A percentile compares a stretch with the other conserved stretches of the same genome.
Evolutionary conservation across 2,113 vertebrate species (phyloP).

Genomic region (Spheniscus mendiculus): DNA sequence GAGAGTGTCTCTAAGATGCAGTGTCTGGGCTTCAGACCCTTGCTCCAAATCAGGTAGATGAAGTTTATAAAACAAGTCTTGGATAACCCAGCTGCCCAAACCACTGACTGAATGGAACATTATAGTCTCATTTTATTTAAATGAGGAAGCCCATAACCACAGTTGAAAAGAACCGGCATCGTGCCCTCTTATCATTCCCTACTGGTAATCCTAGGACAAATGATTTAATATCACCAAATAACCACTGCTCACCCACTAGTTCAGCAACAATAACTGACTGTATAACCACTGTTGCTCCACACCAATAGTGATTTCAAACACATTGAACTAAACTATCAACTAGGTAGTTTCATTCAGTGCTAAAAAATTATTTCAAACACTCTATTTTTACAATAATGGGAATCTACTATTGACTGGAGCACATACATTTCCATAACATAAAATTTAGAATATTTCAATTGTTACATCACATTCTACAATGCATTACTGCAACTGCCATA

Average conservation of each 20-base stretch:
- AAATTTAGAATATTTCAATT: not conserved
- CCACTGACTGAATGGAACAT: not conserved
- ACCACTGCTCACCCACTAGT: not conserved
- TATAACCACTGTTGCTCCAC: not conserved
- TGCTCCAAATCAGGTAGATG: not conserved
- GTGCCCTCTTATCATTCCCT: not conserved
- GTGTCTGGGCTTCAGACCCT: not conserved
- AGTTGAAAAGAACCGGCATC: not conserved
- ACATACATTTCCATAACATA: not conserved
- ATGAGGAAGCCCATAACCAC: not conserved
- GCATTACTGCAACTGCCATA: not conserved
- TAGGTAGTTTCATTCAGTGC: not conserved
- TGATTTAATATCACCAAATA: not conserved
- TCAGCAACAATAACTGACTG: not conserved
- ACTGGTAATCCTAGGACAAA: not conserved
- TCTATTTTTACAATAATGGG: not conserved
- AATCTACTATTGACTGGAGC: not conserved
- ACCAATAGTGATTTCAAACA: not conserved
- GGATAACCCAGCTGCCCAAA: not conserved
- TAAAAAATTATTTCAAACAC: not conserved
- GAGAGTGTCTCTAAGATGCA: not conserved
- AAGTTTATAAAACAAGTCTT: not conserved
- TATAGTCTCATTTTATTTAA: not conserved
- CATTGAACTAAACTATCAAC: not conserved
- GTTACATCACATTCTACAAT: not conserved